Evolutionary conservation across 2,113 vertebrate species (phyloP).

Genomic region (Lanius collurio): DNA sequence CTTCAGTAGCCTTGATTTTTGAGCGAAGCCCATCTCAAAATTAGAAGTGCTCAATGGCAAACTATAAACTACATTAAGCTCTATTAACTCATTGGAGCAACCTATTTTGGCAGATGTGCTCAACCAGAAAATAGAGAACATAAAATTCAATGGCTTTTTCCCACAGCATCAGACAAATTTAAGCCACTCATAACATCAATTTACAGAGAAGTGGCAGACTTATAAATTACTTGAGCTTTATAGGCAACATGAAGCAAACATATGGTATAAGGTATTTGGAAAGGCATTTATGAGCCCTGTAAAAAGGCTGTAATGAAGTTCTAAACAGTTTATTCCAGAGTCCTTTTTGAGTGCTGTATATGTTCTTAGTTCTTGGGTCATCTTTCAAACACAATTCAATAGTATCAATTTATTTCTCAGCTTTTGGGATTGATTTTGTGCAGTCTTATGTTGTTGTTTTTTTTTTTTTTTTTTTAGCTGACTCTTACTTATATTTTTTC

Average conservation of each 20-base stretch:
- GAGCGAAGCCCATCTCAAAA: background rate
- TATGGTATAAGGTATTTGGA: background rate
- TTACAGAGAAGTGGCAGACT: background rate
- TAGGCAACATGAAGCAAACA: constrained; percentile 16
- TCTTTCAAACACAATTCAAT: background rate
- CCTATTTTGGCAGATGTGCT: background rate
- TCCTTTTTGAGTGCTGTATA: background rate
- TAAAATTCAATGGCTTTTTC: constrained; percentile 33
- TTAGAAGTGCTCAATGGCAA: background rate
- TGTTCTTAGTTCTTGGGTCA: background rate
- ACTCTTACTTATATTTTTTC: background rate
- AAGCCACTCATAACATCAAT: constrained; percentile 5
- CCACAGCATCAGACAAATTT: constrained; percentile 1
- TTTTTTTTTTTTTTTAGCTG: background rate
- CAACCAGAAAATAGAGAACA: constrained; percentile 37
- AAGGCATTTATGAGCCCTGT: constrained; percentile 2
- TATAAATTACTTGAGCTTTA: constrained; percentile 39
- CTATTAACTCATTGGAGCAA: background rate
- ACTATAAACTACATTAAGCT: background rate
- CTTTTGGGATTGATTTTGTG: background rate
- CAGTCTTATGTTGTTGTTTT: background rate
- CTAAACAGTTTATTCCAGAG: background rate
- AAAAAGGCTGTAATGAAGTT: background rate
- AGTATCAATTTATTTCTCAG: background rate
- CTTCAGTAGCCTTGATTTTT: background rate